Base-by-base conservation (phyloP, 2,797 vertebrate genomes). In the Monodelphis domestica region DNA sequence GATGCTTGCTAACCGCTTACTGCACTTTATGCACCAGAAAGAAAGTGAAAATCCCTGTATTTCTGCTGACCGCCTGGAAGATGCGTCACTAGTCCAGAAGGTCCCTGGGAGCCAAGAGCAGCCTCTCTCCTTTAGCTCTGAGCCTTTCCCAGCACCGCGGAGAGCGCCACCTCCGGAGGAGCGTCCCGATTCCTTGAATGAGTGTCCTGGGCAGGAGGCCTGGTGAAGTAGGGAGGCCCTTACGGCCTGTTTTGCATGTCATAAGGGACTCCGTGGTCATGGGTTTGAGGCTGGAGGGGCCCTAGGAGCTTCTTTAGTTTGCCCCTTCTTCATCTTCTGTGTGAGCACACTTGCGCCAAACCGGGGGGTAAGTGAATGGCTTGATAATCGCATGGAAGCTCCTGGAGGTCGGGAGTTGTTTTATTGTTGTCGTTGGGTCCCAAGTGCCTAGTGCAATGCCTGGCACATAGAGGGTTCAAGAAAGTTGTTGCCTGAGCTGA, bases 21-120 rank as follows among this genome's bases (percentile, higher is more conserved):
- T 12, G 30, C 89, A 94, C 89, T 93, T 90, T 90, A 92, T 38
- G 53, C 70, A 87, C 84, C 53, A 78, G 90, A 50, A 95, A 95
- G 91, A 93, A 96, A 93, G 51, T 89, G 59, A 93, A 97, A 93
- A 38, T 55, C 91, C n/a, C 30, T 95, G 91, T 95, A 52, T 95
- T 94, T 96, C 89, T 70, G 94, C 92, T 87, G 94, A 93, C 94
- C 94, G 92, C 88, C 54, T 92, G 38, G n/a, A 2, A 70, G 38
- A 70, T 38, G 17, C 33, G 38, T 6, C 17, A 70, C 15, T 2
- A 21, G 5, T 17, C n/a, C 6, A 70, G n/a, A 5, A 17, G 63
- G n/a, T 63, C 63, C n/a, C 38, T 70, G n/a, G 2, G 5, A 38
- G n/a, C 38, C 1, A 70, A 3, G 17, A 21, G 38, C 17, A 3